These are phyloP conservation scores for Pelobates cultripes DNA, from an alignment of 2,797 vertebrate species.

Conservation along the genomic window DNA sequence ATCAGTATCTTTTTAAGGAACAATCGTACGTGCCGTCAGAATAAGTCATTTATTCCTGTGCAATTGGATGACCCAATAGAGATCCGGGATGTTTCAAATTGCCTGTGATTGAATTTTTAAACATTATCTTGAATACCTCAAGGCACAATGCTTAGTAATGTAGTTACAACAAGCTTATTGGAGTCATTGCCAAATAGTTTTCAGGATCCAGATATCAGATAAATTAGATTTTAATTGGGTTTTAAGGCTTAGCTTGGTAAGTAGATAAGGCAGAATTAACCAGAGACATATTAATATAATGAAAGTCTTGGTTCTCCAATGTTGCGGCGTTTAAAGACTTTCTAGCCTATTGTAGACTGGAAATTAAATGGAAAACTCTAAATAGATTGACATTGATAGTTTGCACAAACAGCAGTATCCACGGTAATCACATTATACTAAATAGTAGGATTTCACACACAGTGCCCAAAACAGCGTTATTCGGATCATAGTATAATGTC, in stretches of 20 bases:
- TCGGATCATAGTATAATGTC: slow-evolving; percentile 66
- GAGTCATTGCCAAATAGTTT: slow-evolving; percentile 68
- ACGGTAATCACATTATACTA: slow-evolving; percentile 66
- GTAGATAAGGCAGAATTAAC: slow-evolving; percentile 80
- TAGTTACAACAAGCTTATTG: slow-evolving; percentile 65
- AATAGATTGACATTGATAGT: slow-evolving; percentile 74
- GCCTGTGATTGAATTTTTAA: slow-evolving; percentile 56
- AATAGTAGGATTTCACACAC: slow-evolving; percentile 69
- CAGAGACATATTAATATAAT: slow-evolving; percentile 78
- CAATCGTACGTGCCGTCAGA: slow-evolving; percentile 21
- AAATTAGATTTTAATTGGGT: slow-evolving; percentile 84
- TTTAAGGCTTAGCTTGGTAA: slow-evolving; percentile 80
- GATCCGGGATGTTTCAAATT: slow-evolving; percentile 50
- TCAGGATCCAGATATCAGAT: slow-evolving; percentile 75
- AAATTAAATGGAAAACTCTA: slow-evolving; percentile 53
- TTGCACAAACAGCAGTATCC: slow-evolving; percentile 67
- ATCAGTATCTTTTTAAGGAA: no score
- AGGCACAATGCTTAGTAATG: slow-evolving; percentile 56
- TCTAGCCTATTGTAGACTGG: slow-evolving; percentile 56
- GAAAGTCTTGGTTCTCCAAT: slow-evolving; percentile 71
- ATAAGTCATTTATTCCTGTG: slow-evolving; percentile 48
- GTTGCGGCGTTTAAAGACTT: slow-evolving; percentile 66
- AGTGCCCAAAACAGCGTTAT: slow-evolving; percentile 65
- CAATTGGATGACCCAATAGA: slow-evolving; percentile 29
- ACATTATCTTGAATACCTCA: slow-evolving; percentile 60